Evolutionary conservation across 2,888 invertebrate species (phyloP).

Genomic region (Drosophila sordidapex): DNA sequence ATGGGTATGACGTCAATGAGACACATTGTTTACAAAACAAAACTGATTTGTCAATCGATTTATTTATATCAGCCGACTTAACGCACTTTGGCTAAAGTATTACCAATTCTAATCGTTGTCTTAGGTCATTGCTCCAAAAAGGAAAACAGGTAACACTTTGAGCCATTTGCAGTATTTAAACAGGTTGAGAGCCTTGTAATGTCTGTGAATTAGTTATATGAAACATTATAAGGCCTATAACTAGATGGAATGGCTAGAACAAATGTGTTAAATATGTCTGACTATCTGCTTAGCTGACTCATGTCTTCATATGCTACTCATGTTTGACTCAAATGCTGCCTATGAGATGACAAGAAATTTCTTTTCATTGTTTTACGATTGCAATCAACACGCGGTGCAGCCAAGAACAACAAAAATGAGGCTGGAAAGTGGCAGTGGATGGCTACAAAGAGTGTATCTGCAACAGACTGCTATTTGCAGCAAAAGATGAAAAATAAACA

Average conservation of each 20-base stretch:
- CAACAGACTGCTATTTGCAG: conserved; percentile 23
- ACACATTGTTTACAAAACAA: conserved; percentile 9
- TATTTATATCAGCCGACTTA: conserved; percentile 5
- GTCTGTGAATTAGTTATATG: not conserved
- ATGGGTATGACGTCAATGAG: conserved; percentile 50
- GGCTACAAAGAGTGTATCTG: conserved; percentile 29
- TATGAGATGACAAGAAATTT: conserved; percentile 38
- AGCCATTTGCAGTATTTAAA: not conserved
- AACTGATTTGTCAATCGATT: conserved; percentile 34
- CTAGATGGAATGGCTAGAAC: not conserved
- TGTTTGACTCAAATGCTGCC: conserved; percentile 10
- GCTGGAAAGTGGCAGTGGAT: conserved; percentile 30
- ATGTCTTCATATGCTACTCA: not conserved
- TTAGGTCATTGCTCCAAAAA: conserved; percentile 46
- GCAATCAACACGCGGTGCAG: conserved; percentile 48
- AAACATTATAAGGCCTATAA: not conserved
- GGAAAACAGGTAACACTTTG: not conserved
- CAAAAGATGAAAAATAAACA: conserved; percentile 10
- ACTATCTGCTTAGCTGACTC: conserved; percentile 13
- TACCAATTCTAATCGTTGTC: conserved; percentile 58
- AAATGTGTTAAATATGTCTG: not conserved
- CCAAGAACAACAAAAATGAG: conserved; percentile 13
- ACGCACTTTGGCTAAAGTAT: conserved; percentile 16
- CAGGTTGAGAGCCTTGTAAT: not conserved
- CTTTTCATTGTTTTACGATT: conserved; percentile 44